Evolutionary conservation across 2,113 vertebrate species (phyloP).

Genomic region (Plestiodon gilberti): DNA sequence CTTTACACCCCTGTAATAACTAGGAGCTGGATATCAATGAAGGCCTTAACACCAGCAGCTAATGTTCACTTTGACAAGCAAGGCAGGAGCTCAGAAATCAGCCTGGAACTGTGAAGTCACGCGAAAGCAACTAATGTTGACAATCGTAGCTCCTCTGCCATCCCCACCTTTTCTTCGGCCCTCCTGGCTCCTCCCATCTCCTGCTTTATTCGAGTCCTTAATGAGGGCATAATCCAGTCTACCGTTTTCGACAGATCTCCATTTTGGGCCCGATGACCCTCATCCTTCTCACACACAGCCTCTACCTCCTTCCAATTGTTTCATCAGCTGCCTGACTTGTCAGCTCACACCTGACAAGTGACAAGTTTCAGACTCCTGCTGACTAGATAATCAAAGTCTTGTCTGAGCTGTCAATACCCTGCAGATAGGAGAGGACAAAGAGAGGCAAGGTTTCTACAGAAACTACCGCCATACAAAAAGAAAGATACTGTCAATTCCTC

Average conservation of each 20-base stretch:
- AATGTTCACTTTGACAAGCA: not conserved
- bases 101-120: conserved; percentile 6
- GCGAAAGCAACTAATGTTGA: conserved; percentile 10
- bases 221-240: conserved; percentile 72
- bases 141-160: conserved; percentile 8
- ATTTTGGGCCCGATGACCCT: conserved; percentile 81
- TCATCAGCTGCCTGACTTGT: conserved; percentile 85
- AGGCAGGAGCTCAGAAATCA: not conserved
- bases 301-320: conserved; percentile 88
- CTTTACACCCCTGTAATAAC: not conserved
- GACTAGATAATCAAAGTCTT: conserved; percentile 97
- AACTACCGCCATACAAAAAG: conserved; percentile 73
- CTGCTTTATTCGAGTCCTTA: conserved; percentile 53
- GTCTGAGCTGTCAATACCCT: conserved; percentile 95
- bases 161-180: not conserved
- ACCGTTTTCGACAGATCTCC: conserved; percentile 68
- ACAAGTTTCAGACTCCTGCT: conserved; percentile 90
- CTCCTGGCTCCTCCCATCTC: conserved; percentile 23
- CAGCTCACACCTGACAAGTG: conserved; percentile 90
- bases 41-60: fast-evolving
- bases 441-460: conserved; percentile 80
- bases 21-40: fast-evolving
- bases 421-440: conserved; percentile 84
- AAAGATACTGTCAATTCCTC: conserved; percentile 72
- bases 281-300: conserved; percentile 75